Conservation (phyloP, 2,888 invertebrate genomes). For the Onchidella celtica region DNA sequence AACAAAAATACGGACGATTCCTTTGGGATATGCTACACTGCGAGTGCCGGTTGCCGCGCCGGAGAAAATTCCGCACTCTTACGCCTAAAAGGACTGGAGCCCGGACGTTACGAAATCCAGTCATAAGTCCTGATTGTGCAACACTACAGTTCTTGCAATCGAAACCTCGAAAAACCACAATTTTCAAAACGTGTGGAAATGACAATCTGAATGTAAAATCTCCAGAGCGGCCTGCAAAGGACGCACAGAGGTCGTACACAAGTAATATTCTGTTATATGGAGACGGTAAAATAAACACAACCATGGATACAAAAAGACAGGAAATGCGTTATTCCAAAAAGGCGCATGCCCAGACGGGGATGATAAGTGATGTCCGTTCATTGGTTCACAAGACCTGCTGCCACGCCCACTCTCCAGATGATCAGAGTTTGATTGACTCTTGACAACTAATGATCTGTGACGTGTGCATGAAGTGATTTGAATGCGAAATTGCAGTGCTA, state of each 20-base stretch:
- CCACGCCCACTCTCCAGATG: slow-evolving; percentile 50
- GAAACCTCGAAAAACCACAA: background rate
- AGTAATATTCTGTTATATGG: slow-evolving; percentile 30
- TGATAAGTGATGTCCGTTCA: slow-evolving; percentile 48
- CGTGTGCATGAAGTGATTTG: background rate
- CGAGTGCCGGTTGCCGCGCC: slow-evolving; percentile 43
- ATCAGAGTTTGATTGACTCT: slow-evolving; percentile 53
- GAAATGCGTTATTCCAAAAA: slow-evolving; percentile 1
- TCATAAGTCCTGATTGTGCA: background rate
- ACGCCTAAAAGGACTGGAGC: background rate
- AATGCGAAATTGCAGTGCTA: too few species aligned
- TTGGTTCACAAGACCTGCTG: slow-evolving; percentile 56
- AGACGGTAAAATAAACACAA: background rate
- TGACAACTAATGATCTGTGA: slow-evolving; percentile 32
- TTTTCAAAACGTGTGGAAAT: background rate
- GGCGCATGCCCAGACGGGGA: slow-evolving; percentile 21
- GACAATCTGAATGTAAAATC: background rate
- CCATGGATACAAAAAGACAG: slow-evolving; percentile 26
- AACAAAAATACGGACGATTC: slow-evolving; percentile 60
- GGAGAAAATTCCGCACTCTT: slow-evolving; percentile 8
- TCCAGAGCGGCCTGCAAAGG: background rate
- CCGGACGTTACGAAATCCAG: slow-evolving; percentile 3
- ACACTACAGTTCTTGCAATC: slow-evolving; percentile 32
- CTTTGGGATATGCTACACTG: slow-evolving; percentile 54
- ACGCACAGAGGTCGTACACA: slow-evolving; percentile 3